phyloP scores from a whole-genome alignment of 2,113 vertebrate species.

The Sitta europaea region DNA sequence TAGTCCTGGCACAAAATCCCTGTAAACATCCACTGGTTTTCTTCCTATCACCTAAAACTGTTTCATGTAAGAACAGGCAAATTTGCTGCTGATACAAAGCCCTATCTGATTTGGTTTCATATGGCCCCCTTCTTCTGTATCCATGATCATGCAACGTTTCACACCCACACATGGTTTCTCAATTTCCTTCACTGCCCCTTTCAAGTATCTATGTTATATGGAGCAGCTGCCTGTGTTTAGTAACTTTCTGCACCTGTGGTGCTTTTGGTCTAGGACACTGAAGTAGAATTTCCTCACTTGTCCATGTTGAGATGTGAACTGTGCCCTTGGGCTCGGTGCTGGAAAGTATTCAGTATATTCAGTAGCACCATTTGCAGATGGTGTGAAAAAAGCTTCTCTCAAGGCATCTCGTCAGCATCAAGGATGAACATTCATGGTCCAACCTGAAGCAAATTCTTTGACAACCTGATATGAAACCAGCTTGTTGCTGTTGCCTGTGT shows the following conservation, averaged over 20 bases:
- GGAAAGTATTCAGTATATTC: background rate
- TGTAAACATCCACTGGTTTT: background rate
- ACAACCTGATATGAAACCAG: background rate
- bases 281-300: background rate
- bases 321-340: background rate
- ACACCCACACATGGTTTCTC: background rate
- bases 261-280: background rate
- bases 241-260: conserved; percentile 12
- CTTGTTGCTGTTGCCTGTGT: background rate
- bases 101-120: background rate
- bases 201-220: background rate
- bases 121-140: background rate
- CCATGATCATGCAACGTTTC: background rate
- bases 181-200: conserved; percentile 3
- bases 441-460: background rate
- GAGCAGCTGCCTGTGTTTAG: background rate
- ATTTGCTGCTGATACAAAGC: background rate
- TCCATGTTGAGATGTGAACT: background rate
- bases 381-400: background rate
- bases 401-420: background rate
- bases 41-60: background rate
- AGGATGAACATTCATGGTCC: background rate
- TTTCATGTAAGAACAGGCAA: background rate
- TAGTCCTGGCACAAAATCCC: background rate
- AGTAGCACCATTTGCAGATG: conserved; percentile 1